Evolutionary conservation across 1,140 invertebrate genomes (phyloP).

Genomic region (Ladona fulva): DNA sequence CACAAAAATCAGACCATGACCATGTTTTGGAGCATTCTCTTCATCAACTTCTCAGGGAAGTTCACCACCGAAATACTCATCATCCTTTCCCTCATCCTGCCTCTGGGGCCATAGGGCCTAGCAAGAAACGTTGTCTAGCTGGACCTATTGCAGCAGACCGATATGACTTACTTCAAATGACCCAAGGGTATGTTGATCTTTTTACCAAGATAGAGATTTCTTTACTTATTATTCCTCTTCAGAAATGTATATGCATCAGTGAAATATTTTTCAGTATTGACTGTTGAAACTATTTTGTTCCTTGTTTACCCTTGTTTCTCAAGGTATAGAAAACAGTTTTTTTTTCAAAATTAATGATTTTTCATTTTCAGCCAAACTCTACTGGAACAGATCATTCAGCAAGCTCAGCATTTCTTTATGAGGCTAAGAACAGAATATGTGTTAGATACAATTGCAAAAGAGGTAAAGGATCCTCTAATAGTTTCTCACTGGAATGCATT

Average conservation of each 20-base stretch:
- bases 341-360: too few species aligned
- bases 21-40: conserved; percentile 93
- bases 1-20: conserved; percentile 71
- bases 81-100: conserved; percentile 91
- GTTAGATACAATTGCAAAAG: conserved; percentile 85
- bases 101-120: conserved; percentile 81
- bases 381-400: conserved; percentile 92
- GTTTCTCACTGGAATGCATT: conserved; percentile 91
- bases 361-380: conserved; percentile 51
- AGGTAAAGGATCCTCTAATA: conserved; percentile 88
- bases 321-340: too few species aligned
- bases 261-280: too few species aligned
- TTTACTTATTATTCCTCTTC: neutral
- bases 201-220: conserved; percentile 8
- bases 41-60: conserved; percentile 83
- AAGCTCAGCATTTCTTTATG: conserved; percentile 92
- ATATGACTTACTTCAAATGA: conserved; percentile 79
- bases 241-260: too few species aligned
- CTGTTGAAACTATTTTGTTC: too few species aligned
- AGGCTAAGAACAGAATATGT: conserved; percentile 82
- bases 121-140: conserved; percentile 77
- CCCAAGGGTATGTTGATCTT: conserved; percentile 46
- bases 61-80: conserved; percentile 86
- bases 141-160: conserved; percentile 82
- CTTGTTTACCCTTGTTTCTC: too few species aligned